Evolutionary conservation across 2,888 invertebrate genomes (phyloP), one percentile per base, ranked within the genome.

Genomic region (Mantis religiosa): DNA sequence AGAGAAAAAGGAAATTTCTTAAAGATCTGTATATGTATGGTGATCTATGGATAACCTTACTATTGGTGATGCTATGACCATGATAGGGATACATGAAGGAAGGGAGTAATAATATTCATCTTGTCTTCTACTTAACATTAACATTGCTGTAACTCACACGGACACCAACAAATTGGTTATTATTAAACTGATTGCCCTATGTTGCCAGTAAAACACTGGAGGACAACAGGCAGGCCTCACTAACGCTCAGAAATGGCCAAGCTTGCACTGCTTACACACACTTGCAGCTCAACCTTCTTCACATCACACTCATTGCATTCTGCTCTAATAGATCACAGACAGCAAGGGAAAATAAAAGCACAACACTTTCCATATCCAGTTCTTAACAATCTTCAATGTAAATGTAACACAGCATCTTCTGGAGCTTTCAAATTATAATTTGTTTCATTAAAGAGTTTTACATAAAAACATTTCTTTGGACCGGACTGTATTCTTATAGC

Each of bases 311-410:
- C 89, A 88, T 71, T 89, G 85, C 89, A 87, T 85, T 88, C 88
- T 89, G 87, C 89, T 87, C 87, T 89, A 88, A 87, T 88, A 89
- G 87, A 89, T 89, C 89, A 89, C 89, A 89, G 88, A 89, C 89
- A 89, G 89, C 88, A 87, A 84, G 87, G 87, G 89, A 89, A 89
- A 89, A 89, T 87, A 88, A 84, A 89, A 88, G 87, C 84, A 89
- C 87, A 82, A 87, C 83, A 71, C 81, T 84, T 82, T 88, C 54
- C 86, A 81, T 28, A 54, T 84, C 84, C 88, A 88, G 54, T 28
- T 87, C 30, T 28, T 28, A 84, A 84, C 84, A 84, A 84, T 84
- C 84, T 81, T 85, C 28, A 47, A 47, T 54, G 34, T 86, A 25
- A 86, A 71, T 82, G 82, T 71, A 71, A 71, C 54, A 71, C 54